phyloP scores from a whole-genome alignment of 2,888 invertebrate genomes.

The Ennomos quercinarius region DNA sequence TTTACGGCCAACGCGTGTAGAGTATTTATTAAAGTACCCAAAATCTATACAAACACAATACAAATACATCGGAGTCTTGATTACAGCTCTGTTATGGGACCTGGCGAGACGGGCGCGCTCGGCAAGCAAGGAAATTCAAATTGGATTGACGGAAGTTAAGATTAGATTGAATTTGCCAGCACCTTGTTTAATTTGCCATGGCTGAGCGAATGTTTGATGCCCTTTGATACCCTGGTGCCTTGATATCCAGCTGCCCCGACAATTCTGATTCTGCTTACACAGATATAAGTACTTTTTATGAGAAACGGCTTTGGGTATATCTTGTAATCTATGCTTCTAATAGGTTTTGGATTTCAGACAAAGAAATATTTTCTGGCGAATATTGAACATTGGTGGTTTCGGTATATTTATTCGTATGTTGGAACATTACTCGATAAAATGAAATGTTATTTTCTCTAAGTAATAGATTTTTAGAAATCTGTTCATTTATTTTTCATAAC shows the following conservation, averaged over 20 bases:
- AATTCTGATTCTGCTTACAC: neutral
- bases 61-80: conserved; percentile 24
- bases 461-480: too few relatives aligned
- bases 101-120: conserved; percentile 42
- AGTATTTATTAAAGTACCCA: too few relatives aligned
- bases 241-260: conserved; percentile 6
- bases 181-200: conserved; percentile 81
- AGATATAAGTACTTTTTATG: conserved; percentile 22
- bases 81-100: conserved; percentile 41
- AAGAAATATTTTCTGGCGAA: conserved; percentile 11
- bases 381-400: neutral
- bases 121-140: conserved; percentile 71
- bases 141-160: conserved; percentile 83
- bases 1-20: too few relatives aligned
- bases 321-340: conserved; percentile 18
- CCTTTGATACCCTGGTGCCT: conserved; percentile 14
- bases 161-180: conserved; percentile 81
- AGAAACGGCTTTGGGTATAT: conserved; percentile 16
- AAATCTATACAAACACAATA: conserved; percentile 12
- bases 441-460: too few relatives aligned
- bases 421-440: too few relatives aligned
- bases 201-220: conserved; percentile 51
- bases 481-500: too few relatives aligned
- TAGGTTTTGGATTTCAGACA: conserved; percentile 22
- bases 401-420: too few relatives aligned